A percentile compares a stretch with the other conserved stretches of the same genome.
These are phyloP conservation scores for Trichacis sp. DNA, from an alignment of 2,888 invertebrate species.

Conservation along the genomic window DNA sequence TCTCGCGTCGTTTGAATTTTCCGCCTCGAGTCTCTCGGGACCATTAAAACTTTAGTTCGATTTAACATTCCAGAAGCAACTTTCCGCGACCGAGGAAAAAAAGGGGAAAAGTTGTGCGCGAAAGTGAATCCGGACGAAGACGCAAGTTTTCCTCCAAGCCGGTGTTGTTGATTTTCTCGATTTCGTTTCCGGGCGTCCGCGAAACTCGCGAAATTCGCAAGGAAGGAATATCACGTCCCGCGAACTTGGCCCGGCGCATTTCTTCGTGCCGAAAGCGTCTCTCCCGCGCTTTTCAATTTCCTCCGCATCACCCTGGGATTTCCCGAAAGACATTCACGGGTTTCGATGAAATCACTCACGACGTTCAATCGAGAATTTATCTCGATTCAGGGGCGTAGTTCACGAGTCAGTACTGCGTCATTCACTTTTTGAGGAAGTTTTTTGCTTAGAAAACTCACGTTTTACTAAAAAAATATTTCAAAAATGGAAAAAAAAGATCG, in stretches of 20 bases:
- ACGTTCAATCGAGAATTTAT: too few relatives aligned
- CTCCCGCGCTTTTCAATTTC: not conserved
- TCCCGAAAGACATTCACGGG: not conserved
- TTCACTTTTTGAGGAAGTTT: too few relatives aligned
- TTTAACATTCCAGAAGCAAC: slow-evolving; percentile 3
- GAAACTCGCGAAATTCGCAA: not conserved
- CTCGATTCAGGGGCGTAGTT: too few relatives aligned
- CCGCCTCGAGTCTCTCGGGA: not conserved
- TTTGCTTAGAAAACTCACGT: too few relatives aligned
- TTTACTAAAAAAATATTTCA: too few relatives aligned
- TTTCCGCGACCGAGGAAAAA: not conserved
- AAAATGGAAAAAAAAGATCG: too few relatives aligned
- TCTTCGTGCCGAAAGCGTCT: not conserved
- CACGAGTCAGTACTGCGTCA: not conserved
- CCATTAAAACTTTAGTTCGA: slow-evolving; percentile 3
- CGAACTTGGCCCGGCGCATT: not conserved
- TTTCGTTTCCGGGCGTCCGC: not conserved
- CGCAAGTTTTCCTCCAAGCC: not conserved
- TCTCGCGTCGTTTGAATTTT: not conserved
- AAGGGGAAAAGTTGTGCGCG: not conserved
- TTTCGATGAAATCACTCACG: too few relatives aligned
- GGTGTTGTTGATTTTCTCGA: not conserved
- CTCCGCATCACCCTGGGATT: not conserved
- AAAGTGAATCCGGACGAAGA: not conserved
- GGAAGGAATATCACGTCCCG: not conserved